These are phyloP conservation scores for Tyrophagus putrescentiae DNA, from an alignment of 1,140 invertebrate genomes.

Conservation along the genomic window DNA sequence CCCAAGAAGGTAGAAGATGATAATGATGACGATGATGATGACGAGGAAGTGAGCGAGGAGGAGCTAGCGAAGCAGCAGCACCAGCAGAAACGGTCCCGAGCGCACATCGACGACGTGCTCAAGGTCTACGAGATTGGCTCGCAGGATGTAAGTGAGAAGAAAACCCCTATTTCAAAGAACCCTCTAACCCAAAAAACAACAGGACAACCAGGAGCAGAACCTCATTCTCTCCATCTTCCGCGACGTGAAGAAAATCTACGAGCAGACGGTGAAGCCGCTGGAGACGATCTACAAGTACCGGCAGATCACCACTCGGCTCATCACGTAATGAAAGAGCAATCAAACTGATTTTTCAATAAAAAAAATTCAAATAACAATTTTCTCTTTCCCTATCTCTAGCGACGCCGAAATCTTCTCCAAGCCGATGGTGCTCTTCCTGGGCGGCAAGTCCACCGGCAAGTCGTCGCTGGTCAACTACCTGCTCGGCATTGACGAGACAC, in stretches of 20 bases:
- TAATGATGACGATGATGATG: constrained; percentile 19
- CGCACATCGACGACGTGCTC: constrained; percentile 62
- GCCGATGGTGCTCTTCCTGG: constrained; percentile 78
- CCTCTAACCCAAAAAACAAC: too few species aligned
- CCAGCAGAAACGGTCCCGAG: constrained; percentile 35
- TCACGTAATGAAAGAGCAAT: constrained; percentile 15
- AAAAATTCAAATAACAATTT: neutral
- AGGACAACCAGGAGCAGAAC: constrained; percentile 41
- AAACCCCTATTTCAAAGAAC: neutral
- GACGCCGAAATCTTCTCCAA: constrained; percentile 90
- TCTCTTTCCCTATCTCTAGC: constrained; percentile 29
- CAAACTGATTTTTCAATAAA: neutral
- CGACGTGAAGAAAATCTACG: constrained; percentile 72
- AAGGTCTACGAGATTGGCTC: constrained; percentile 50
- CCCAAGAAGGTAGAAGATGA: constrained; percentile 16
- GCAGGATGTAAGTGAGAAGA: constrained; percentile 28
- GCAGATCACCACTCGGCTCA: constrained; percentile 65
- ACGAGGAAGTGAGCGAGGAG: constrained; percentile 8
- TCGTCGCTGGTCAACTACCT: constrained; percentile 86
- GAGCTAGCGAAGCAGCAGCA: constrained; percentile 14
- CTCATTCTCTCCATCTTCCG: constrained; percentile 58
- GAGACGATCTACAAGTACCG: constrained; percentile 78
- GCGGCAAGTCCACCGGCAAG: constrained; percentile 88
- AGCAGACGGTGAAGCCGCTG: constrained; percentile 70
- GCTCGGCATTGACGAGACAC: constrained; percentile 64